Evolutionary conservation across 92 coral and sea anemone genomes (phyloP).

Genomic region (Palythoa grandiflora): DNA sequence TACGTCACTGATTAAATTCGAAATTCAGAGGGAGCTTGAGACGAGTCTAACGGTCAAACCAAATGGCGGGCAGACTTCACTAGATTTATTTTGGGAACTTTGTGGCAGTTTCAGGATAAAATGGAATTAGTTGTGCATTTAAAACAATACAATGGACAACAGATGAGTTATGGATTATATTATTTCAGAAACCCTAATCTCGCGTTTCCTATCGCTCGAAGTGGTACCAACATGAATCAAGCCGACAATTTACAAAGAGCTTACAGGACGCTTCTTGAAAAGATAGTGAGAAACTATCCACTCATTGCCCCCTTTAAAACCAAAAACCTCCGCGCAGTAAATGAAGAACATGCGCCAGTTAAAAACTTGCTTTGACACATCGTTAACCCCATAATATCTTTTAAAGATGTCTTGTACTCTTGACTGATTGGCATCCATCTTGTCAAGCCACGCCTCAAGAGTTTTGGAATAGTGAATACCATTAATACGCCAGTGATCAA

Average conservation of each 20-base stretch:
- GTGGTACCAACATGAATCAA: background rate
- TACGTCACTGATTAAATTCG: too few species aligned
- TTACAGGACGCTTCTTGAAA: constrained; percentile 66
- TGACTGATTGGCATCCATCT: constrained; percentile 66
- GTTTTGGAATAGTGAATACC: constrained; percentile 83
- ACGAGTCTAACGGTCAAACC: too few species aligned
- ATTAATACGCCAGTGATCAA: constrained; percentile 84
- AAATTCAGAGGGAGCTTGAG: too few species aligned
- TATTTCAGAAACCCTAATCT: too few species aligned
- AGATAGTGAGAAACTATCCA: constrained; percentile 85
- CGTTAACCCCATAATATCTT: constrained; percentile 68
- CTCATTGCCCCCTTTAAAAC: constrained; percentile 81
- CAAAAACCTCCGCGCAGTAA: constrained; percentile 85
- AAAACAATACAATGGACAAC: too few species aligned
- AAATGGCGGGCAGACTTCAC: too few species aligned
- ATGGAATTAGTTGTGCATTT: too few species aligned
- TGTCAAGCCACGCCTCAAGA: constrained; percentile 84
- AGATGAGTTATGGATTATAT: too few species aligned
- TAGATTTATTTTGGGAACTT: too few species aligned
- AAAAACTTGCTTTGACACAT: constrained; percentile 71
- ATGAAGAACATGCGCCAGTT: constrained; percentile 94
- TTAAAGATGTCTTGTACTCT: constrained; percentile 67
- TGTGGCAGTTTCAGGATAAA: too few species aligned
- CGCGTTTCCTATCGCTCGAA: too few species aligned
- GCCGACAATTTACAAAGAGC: constrained; percentile 53